Conservation (phyloP, 53 echinoderm and acorn worm species). For the Crossaster papposus region DNA sequence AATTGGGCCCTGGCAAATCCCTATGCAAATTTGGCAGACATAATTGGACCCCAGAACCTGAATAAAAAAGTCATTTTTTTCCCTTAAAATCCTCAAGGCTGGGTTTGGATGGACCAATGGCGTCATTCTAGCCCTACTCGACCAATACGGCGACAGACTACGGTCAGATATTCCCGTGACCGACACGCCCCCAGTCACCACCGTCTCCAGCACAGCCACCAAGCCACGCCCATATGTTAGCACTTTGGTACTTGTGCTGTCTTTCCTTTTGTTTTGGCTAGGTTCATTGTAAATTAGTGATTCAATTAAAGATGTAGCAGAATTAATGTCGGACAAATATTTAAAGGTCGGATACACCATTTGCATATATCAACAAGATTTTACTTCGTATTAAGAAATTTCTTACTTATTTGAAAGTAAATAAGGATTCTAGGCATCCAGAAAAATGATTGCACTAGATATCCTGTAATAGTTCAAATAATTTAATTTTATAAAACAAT, state of each 20-base stretch:
- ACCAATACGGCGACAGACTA: conserved; percentile 81
- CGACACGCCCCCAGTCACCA: conserved; percentile 4
- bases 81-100: conserved; percentile 47
- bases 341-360: too few species aligned
- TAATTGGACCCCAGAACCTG: too few species aligned
- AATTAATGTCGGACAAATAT: too few species aligned
- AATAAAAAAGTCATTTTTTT: not conserved
- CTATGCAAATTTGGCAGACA: not conserved
- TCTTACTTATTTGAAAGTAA: too few species aligned
- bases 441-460: too few species aligned
- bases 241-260: not conserved
- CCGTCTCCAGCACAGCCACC: not conserved
- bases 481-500: too few species aligned
- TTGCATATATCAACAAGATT: too few species aligned
- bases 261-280: not conserved
- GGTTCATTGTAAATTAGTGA: not conserved
- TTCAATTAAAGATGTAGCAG: not conserved
- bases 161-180: conserved; percentile 23
- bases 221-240: not conserved
- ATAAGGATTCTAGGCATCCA: too few species aligned
- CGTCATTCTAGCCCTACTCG: conserved; percentile 80
- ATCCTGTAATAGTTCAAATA: too few species aligned
- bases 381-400: too few species aligned
- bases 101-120: conserved; percentile 99
- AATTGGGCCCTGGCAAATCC: too few species aligned